Evolutionary conservation across 2,888 invertebrate genomes (phyloP).

Genomic region (Macaria notata): DNA sequence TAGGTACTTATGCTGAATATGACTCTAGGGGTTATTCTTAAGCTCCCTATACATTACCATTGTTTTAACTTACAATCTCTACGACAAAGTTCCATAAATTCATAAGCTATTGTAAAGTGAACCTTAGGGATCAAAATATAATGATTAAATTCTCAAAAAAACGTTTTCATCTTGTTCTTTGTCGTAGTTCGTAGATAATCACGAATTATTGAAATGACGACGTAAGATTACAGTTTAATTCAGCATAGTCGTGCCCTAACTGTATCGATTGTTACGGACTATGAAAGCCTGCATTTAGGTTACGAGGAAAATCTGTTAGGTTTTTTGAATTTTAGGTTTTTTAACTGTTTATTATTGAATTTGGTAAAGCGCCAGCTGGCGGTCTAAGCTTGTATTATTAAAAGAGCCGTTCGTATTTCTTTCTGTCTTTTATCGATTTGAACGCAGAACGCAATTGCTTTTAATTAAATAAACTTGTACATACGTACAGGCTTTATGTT

Average conservation of each 20-base stretch:
- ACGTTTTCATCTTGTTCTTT: conserved; percentile 28
- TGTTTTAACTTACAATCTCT: neutral
- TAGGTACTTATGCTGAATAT: conserved; percentile 6
- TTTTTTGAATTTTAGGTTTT: neutral
- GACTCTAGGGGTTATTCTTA: conserved; percentile 13
- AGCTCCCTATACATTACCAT: conserved; percentile 8
- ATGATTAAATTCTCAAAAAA: conserved; percentile 14
- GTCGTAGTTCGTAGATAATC: conserved; percentile 47
- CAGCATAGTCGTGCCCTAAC: conserved; percentile 58
- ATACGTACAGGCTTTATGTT: no score
- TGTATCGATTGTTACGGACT: conserved; percentile 47
- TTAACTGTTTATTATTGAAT: neutral
- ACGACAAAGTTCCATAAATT: conserved; percentile 1
- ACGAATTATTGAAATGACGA: conserved; percentile 61
- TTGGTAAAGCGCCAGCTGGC: no score
- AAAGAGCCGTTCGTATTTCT: no score
- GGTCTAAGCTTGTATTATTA: no score
- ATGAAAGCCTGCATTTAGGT: conserved; percentile 31
- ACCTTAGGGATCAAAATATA: conserved; percentile 2
- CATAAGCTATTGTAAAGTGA: neutral
- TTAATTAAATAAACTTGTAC: no score
- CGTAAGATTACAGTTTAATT: conserved; percentile 53
- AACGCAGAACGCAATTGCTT: no score
- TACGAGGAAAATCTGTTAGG: conserved; percentile 34
- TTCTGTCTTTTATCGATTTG: no score